These are phyloP conservation scores for Lathronympha strigana DNA, from an alignment of 2,888 invertebrate species.

Conservation along the genomic window DNA sequence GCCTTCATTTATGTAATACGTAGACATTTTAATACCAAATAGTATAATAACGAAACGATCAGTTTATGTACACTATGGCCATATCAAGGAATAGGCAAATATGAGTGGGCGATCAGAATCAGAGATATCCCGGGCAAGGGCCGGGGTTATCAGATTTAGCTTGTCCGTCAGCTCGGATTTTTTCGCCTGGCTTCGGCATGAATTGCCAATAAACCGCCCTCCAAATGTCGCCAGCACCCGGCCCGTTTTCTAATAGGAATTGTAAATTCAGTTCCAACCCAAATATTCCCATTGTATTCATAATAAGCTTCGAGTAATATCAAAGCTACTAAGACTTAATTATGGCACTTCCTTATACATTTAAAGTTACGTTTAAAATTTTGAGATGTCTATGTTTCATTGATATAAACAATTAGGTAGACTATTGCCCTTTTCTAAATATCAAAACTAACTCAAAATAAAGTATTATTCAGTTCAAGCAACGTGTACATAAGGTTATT, in stretches of 20 bases:
- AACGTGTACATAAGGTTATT: too few relatives aligned
- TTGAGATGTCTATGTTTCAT: too few relatives aligned
- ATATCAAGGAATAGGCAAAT: conserved; percentile 20
- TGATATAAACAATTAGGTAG: too few relatives aligned
- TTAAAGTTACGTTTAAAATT: neutral
- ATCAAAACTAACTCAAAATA: too few relatives aligned
- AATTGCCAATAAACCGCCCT: conserved; percentile 57
- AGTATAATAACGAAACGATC: neutral
- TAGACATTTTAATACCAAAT: neutral
- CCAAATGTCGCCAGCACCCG: conserved; percentile 52
- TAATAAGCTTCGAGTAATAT: conserved; percentile 28
- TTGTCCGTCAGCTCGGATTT: conserved; percentile 47
- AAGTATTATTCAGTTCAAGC: too few relatives aligned
- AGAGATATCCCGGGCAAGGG: conserved; percentile 41
- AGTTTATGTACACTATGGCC: neutral
- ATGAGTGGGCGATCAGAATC: conserved; percentile 15
- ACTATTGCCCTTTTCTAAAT: too few relatives aligned
- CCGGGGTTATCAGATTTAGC: conserved; percentile 59
- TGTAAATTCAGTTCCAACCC: conserved; percentile 44
- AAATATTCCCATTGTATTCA: conserved; percentile 34
- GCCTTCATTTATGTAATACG: neutral
- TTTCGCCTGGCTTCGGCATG: conserved; percentile 43
- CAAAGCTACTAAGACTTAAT: conserved; percentile 16
- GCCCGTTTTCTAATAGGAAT: conserved; percentile 49
- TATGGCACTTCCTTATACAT: neutral